phyloP scores from a whole-genome alignment of 2,888 invertebrate genomes.

The Drosophila birchii region DNA sequence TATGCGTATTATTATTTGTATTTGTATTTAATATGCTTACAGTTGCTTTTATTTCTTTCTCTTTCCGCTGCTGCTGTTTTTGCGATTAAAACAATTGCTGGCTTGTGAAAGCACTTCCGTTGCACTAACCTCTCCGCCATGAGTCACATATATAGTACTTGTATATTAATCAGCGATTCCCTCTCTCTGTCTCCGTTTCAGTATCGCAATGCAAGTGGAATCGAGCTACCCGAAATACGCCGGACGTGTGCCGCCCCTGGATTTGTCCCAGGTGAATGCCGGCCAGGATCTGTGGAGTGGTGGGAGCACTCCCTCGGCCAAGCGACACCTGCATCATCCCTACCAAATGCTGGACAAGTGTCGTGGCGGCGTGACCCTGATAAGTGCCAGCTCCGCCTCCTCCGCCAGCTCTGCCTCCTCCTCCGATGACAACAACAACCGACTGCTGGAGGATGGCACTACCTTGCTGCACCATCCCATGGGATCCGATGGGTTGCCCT shows the following conservation, averaged over 20 bases:
- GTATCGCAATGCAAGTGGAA: constrained; percentile 82
- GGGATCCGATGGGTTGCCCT: constrained; percentile 82
- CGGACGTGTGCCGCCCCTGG: constrained; percentile 84
- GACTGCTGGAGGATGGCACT: constrained; percentile 26
- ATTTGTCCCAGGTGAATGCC: constrained; percentile 82
- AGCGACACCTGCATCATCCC: constrained; percentile 72
- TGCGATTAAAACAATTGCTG: constrained; percentile 78
- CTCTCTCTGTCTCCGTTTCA: not conserved
- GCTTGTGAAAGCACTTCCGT: constrained; percentile 76
- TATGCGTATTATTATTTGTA: constrained; percentile 61
- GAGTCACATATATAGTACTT: constrained; percentile 59
- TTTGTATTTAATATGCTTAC: constrained; percentile 17
- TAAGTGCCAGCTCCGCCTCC: constrained; percentile 26
- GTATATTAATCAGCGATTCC: constrained; percentile 58
- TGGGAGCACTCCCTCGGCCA: constrained; percentile 41
- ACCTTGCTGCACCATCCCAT: constrained; percentile 64
- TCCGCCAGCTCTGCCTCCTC: constrained; percentile 5
- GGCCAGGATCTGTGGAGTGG: constrained; percentile 72
- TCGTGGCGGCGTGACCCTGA: constrained; percentile 55
- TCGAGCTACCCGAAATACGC: constrained; percentile 83
- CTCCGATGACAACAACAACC: constrained; percentile 61
- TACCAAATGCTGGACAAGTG: constrained; percentile 72
- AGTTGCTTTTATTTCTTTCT: not conserved
- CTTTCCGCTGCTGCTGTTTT: constrained; percentile 44
- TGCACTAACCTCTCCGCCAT: constrained; percentile 49